Base-by-base conservation (phyloP, 2,113 vertebrate genomes). In the Periophthalmus modestus region DNA sequence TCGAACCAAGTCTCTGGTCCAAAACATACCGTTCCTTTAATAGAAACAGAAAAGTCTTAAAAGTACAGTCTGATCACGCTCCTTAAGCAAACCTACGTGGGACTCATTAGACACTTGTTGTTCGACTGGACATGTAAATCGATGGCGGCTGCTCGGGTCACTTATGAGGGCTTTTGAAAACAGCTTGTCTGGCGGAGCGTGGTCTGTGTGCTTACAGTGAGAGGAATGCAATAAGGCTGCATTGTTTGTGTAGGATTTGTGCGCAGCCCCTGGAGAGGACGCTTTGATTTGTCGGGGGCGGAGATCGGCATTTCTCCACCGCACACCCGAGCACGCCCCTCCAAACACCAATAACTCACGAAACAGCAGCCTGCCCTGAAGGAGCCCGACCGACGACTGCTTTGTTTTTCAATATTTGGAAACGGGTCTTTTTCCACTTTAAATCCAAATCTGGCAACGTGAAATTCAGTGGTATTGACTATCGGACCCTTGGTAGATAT, bases 241-340 rank as follows among this genome's bases (percentile, higher is more conserved):
- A 54, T 69, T 83, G 82, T 88, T 87, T 87, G 85, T 83, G 87
- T 72, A 80, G 83, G 84, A 83, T 90, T 84, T 86, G 74, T 79
- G 47, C 69, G 48, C 19, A 66, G 73, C 71, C 74, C 78, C 78
- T 47, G 50, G 79, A 78, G 61, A 2, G 71, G 75, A 75, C 71
- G 75, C 57, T 89, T 88, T 90, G 86, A 87, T 88, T 86, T 84
- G 78, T 72, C 63, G 71, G 50, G 70, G 73, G 74, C 73, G 70
- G 61, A 68, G 68, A 76, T 72, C 36, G 71, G 52, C 24, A 66
- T 75, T 14, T 14, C 70, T 84, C 68, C 78, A 80, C 80, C 81
- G 77, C 75, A 69, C 18, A 78, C 80, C 75, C 19, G 59, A 65
- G 61, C 74, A 66, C 78, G 70, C 63, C 65, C 79, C 83, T 84